These are phyloP conservation scores for Ceratina australensis DNA, from an alignment of 1,140 invertebrate genomes.

Conservation along the genomic window DNA sequence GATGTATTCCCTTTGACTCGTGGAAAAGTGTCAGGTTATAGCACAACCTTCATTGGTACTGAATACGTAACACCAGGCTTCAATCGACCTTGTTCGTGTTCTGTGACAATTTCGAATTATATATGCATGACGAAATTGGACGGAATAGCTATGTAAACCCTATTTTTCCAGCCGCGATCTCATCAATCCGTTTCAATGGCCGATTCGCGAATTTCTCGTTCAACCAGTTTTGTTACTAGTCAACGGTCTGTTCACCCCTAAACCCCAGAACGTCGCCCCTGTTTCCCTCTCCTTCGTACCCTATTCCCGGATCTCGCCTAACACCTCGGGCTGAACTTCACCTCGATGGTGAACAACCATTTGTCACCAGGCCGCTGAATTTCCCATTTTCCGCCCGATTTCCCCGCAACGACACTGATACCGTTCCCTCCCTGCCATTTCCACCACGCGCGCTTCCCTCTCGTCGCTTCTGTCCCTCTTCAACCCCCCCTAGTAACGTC, in stretches of 20 bases:
- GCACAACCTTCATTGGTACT: conserved; percentile 18
- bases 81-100: conserved; percentile 25
- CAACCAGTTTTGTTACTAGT: too few species aligned
- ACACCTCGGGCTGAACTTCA: conserved; percentile 51
- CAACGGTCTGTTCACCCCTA: conserved; percentile 24
- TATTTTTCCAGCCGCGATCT: neutral
- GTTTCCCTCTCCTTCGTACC: neutral
- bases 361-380: conserved; percentile 77
- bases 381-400: conserved; percentile 80
- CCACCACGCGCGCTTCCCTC: conserved; percentile 4
- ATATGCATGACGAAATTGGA: neutral
- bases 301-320: conserved; percentile 13
- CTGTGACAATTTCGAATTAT: neutral
- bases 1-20: neutral
- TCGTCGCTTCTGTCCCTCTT: neutral
- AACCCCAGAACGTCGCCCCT: conserved; percentile 9
- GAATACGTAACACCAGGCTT: neutral
- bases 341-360: conserved; percentile 67
- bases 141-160: neutral
- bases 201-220: too few species aligned
- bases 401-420: conserved; percentile 66
- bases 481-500: conserved; percentile 9
- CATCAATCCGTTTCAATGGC: neutral
- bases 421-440: conserved; percentile 20
- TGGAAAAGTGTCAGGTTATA: neutral